Evolutionary conservation across 2,888 invertebrate species (phyloP).

Genomic region (Eupelmus urozonus): DNA sequence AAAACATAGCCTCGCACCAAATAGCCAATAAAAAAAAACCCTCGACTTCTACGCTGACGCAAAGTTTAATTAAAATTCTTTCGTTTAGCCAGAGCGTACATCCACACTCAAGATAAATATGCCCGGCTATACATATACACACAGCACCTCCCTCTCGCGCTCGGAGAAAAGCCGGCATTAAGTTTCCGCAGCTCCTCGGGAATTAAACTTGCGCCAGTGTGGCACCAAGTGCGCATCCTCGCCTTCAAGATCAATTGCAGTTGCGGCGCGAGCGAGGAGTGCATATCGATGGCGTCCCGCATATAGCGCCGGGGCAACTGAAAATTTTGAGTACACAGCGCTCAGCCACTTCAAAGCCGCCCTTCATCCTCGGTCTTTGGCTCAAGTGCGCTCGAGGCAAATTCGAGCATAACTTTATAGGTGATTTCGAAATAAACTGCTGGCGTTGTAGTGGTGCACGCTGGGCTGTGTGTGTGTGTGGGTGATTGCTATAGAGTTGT

Average conservation of each 20-base stretch:
- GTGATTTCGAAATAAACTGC: no score
- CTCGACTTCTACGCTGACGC: background rate
- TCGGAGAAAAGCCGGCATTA: slow-evolving; percentile 25
- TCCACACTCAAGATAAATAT: slow-evolving; percentile 21
- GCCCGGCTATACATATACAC: background rate
- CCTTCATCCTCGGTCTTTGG: no score
- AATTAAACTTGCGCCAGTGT: slow-evolving; percentile 21
- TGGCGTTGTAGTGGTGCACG: no score
- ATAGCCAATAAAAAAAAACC: background rate
- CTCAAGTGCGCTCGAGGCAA: no score
- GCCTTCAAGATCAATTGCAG: background rate
- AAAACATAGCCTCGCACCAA: background rate
- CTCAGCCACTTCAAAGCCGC: no score
- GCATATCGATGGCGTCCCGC: background rate
- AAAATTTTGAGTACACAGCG: no score
- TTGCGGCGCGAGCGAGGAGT: background rate
- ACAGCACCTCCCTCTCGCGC: background rate
- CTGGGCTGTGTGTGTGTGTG: no score
- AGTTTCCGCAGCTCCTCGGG: slow-evolving; percentile 15
- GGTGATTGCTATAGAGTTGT: no score
- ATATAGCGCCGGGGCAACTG: no score
- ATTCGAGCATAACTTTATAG: no score
- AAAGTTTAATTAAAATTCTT: slow-evolving; percentile 39
- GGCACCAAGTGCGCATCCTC: background rate
- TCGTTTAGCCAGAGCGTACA: background rate